These are phyloP conservation scores for Scophthalmus maximus DNA, from an alignment of 2,113 vertebrate species.

Conservation along the genomic window DNA sequence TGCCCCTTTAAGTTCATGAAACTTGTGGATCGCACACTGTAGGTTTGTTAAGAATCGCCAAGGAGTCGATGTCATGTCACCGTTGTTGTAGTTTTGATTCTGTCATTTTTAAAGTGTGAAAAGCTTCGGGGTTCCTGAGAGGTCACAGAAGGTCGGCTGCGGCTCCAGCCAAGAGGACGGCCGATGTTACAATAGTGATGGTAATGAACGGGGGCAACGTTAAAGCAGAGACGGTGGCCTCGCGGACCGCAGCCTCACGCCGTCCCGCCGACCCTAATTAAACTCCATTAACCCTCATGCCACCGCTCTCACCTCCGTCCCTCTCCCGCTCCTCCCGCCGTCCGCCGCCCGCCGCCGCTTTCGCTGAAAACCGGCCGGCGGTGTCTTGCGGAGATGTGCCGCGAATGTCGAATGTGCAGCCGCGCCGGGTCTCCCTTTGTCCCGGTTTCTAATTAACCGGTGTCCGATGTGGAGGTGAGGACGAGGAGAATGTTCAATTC, in stretches of 20 bases:
- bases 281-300: constrained; percentile 61
- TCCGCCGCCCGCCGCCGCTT: too few relatives aligned
- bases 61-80: too few relatives aligned
- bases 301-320: constrained; percentile 18
- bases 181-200: neutral
- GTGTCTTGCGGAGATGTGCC: neutral
- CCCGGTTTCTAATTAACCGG: constrained; percentile 70
- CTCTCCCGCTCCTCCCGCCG: constrained; percentile 7
- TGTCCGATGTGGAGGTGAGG: constrained; percentile 67
- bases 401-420: constrained; percentile 53
- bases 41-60: too few relatives aligned
- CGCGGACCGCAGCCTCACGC: constrained; percentile 22
- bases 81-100: too few relatives aligned
- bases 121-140: too few relatives aligned
- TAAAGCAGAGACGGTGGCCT: constrained; percentile 11
- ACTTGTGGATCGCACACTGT: too few relatives aligned
- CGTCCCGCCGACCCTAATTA: constrained; percentile 55
- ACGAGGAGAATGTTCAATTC: constrained; percentile 66
- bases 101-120: too few relatives aligned
- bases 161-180: neutral
- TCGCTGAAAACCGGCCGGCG: constrained; percentile 18
- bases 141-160: neutral
- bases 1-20: too few relatives aligned
- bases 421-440: constrained; percentile 34
- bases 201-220: constrained; percentile 28